Conservation (phyloP, 2,797 vertebrate species). For the Diplodus sargus region DNA sequence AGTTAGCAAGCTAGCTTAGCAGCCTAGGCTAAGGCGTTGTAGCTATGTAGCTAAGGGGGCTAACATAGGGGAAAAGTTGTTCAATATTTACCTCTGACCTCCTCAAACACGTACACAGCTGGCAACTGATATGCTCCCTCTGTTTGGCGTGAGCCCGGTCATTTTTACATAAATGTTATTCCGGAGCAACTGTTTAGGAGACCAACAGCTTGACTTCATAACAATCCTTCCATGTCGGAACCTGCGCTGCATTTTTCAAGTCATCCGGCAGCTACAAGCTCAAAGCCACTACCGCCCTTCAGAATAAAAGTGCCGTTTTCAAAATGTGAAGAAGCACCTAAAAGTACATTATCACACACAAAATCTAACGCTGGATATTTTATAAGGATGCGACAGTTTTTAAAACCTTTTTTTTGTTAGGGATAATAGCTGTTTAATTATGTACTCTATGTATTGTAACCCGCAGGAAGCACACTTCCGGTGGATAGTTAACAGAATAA, state of each 20-base stretch:
- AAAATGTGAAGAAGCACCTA: not conserved
- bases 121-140: not conserved
- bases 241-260: not conserved
- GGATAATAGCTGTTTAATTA: not conserved
- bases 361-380: not conserved
- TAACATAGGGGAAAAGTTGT: conserved; percentile 51
- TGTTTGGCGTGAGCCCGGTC: not conserved
- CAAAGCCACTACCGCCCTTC: conserved; percentile 37
- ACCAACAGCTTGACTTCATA: not conserved
- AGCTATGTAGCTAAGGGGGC: not conserved
- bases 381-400: fast-evolving
- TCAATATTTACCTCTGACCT: conserved; percentile 53
- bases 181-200: not conserved
- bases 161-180: not conserved
- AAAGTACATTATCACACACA: too few species aligned
- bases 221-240: not conserved
- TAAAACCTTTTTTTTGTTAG: fast-evolving
- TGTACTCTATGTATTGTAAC: not conserved
- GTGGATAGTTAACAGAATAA: not conserved
- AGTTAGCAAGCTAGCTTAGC: conserved; percentile 51
- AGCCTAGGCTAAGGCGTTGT: not conserved
- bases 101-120: not conserved
- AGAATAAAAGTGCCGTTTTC: conserved; percentile 43
- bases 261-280: not conserved
- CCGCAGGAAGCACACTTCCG: not conserved